phyloP scores from a whole-genome alignment of 2,797 vertebrate species.

The Morus bassanus region DNA sequence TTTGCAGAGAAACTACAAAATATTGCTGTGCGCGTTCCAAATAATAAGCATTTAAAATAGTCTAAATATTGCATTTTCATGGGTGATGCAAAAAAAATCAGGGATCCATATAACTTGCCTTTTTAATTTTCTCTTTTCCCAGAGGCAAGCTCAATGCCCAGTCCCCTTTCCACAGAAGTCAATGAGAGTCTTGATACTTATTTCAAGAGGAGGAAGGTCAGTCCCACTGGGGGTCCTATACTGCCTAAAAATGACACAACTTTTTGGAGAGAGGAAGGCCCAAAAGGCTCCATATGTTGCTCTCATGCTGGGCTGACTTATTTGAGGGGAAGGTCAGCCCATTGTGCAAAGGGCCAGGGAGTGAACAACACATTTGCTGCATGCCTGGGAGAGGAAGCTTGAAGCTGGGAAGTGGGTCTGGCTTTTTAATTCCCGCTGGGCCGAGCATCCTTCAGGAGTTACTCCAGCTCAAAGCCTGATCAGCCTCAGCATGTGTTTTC shows the following conservation, averaged over 20 bases:
- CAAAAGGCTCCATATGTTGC: background rate
- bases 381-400: constrained; percentile 12
- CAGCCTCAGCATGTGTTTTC: background rate
- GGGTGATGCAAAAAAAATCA: background rate
- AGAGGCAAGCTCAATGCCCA: background rate
- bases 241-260: constrained; percentile 19
- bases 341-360: background rate
- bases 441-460: background rate
- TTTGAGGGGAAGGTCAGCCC: constrained; percentile 6
- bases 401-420: background rate
- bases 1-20: constrained; percentile 24
- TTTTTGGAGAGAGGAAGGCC: constrained; percentile 1
- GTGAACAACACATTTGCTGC: background rate
- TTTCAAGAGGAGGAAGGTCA: constrained; percentile 9
- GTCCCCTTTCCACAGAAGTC: background rate
- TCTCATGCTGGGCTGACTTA: constrained; percentile 18
- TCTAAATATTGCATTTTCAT: constrained; percentile 22
- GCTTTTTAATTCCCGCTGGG: background rate
- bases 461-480: background rate
- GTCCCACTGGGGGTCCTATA: background rate
- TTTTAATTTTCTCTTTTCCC: background rate
- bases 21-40: background rate
- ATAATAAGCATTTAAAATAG: background rate
- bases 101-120: background rate
- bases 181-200: background rate